Percentiles rank a stretch among this genome's conserved stretches.
Conservation (phyloP, 2,888 invertebrate genomes). For the Nephrotoma flavescens region DNA sequence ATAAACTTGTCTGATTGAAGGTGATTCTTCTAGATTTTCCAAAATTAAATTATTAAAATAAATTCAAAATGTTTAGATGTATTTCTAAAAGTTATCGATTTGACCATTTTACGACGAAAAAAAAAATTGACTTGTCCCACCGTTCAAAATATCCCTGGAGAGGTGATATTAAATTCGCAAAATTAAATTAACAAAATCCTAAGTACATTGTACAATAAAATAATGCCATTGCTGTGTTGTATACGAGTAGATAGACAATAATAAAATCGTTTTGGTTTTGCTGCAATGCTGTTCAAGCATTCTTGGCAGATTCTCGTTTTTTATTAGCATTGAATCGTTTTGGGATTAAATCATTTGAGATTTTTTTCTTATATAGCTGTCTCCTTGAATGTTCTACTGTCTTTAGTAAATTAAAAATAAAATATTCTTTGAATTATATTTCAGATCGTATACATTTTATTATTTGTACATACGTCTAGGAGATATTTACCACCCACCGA, state of each 20-base stretch:
- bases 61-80: no score
- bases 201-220: not conserved
- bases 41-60: no score
- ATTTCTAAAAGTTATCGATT: no score
- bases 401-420: not conserved
- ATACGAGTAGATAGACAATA: not conserved
- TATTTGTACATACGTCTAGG: not conserved
- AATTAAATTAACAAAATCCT: not conserved
- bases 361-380: not conserved
- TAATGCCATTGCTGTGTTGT: not conserved
- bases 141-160: not conserved
- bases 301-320: not conserved
- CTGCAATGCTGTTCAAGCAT: not conserved
- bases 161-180: not conserved
- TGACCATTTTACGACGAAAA: no score
- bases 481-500: not conserved
- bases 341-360: not conserved
- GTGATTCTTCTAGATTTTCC: no score
- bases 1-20: no score
- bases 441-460: not conserved
- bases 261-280: not conserved
- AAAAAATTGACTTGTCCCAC: not conserved
- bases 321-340: not conserved
- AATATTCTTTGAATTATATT: not conserved
- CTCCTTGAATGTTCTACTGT: not conserved